A percentile compares a stretch with the other conserved stretches of the same genome.
phyloP scores from a whole-genome alignment of 2,797 vertebrate genomes.

The Hydrocynus forskahlii region DNA sequence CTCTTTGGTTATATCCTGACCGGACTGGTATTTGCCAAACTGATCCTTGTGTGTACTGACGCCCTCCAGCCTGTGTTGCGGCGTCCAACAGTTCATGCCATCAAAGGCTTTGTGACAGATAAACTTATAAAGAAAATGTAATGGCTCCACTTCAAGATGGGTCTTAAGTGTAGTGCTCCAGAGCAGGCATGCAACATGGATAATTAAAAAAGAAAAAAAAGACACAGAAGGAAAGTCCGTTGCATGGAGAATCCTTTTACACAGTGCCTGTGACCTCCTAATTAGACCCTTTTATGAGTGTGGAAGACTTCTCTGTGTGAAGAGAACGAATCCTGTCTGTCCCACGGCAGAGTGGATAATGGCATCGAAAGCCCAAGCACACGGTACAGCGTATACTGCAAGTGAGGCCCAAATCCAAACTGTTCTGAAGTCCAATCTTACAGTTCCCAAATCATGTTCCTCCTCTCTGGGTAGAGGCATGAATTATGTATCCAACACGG shows the following conservation, averaged over 20 bases:
- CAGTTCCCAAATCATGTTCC: slow-evolving; percentile 73
- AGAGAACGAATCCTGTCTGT: slow-evolving; percentile 76
- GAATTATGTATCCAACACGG: slow-evolving; percentile 77
- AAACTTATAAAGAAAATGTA: slow-evolving; percentile 51
- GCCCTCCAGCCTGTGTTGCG: slow-evolving; percentile 81
- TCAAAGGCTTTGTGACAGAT: slow-evolving; percentile 83
- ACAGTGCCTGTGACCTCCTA: slow-evolving; percentile 84
- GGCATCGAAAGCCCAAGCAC: slow-evolving; percentile 81
- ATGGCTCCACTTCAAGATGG: slow-evolving; percentile 76
- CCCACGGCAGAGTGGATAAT: slow-evolving; percentile 85
- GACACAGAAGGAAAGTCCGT: slow-evolving; percentile 51
- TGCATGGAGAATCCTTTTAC: slow-evolving; percentile 80
- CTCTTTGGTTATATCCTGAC: slow-evolving; percentile 82
- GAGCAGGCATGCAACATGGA: slow-evolving; percentile 64
- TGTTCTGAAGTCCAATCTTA: slow-evolving; percentile 74
- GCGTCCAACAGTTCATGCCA: slow-evolving; percentile 87
- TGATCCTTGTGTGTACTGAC: slow-evolving; percentile 80
- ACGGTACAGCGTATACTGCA: slow-evolving; percentile 76
- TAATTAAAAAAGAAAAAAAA: slow-evolving; percentile 68
- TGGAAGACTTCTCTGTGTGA: slow-evolving; percentile 79
- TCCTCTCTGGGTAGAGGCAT: slow-evolving; percentile 67
- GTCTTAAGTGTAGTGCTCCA: slow-evolving; percentile 71
- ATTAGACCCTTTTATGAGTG: slow-evolving; percentile 82
- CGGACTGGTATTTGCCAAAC: slow-evolving; percentile 82
- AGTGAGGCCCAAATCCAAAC: slow-evolving; percentile 74